A percentile compares a stretch with the other conserved stretches of the same genome.
These are phyloP conservation scores for Hyposmocoma kahamanoa DNA, from an alignment of 1,140 invertebrate genomes.

Conservation along the genomic window DNA sequence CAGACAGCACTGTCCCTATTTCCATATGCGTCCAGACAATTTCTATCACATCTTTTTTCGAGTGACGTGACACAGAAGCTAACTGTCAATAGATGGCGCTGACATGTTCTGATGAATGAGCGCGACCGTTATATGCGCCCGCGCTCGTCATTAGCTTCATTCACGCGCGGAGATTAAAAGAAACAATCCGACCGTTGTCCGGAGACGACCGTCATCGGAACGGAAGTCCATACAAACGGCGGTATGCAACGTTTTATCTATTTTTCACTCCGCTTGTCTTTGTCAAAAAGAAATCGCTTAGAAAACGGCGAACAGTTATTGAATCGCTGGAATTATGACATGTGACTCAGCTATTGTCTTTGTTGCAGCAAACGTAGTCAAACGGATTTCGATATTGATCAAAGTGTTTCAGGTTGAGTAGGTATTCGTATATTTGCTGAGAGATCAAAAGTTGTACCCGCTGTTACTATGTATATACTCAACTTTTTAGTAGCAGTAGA, in stretches of 20 bases:
- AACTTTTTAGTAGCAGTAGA: too few relatives aligned
- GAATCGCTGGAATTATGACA: background rate
- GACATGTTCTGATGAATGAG: slow-evolving; percentile 69
- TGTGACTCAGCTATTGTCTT: too few relatives aligned
- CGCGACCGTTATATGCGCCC: slow-evolving; percentile 51
- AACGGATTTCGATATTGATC: too few relatives aligned
- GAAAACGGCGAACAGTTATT: background rate
- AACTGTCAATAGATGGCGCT: slow-evolving; percentile 68
- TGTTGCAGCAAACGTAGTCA: too few relatives aligned
- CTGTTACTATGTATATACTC: too few relatives aligned
- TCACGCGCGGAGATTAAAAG: slow-evolving; percentile 57
- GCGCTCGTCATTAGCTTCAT: slow-evolving; percentile 58
- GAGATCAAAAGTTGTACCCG: too few relatives aligned
- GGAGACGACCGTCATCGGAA: slow-evolving; percentile 33
- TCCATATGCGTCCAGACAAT: too few relatives aligned
- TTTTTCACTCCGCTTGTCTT: slow-evolving; percentile 17
- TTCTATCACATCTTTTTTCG: too few relatives aligned
- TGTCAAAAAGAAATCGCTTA: background rate
- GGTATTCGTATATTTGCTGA: too few relatives aligned
- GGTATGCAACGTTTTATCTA: slow-evolving; percentile 37
- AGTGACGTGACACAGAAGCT: slow-evolving; percentile 53
- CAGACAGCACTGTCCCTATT: too few relatives aligned
- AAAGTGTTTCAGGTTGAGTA: too few relatives aligned
- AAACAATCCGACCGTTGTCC: slow-evolving; percentile 50
- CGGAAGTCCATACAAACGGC: slow-evolving; percentile 53